Evolutionary conservation across 2,888 invertebrate genomes (phyloP), one percentile per base, ranked within the genome.

Genomic region (Dexiosoma caninum): DNA sequence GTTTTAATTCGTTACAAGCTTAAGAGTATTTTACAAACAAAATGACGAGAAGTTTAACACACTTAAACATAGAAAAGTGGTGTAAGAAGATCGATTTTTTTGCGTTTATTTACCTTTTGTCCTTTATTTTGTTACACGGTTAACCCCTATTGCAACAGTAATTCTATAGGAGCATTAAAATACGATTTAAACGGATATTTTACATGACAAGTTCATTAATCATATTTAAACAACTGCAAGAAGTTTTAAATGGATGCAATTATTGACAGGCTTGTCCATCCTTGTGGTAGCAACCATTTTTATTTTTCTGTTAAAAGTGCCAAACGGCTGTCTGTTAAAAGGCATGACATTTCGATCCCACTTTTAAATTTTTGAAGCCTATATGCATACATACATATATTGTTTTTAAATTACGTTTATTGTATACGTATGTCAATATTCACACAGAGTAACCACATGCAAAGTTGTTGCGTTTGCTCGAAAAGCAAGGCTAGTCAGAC

Each of bases 1-100:
- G 71, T 62, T 69, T 81, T 76, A 76, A 76, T 80, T 67, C 71
- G 67, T 76, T 76, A 14, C 80, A 81, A 77, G 71, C 72, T 76
- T 80, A n/a, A n/a, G n/a, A n/a, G n/a, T n/a, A 60, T 49, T 27
- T 70, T 55, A 35, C 19, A 44, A 70, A 75, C 44, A 74, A 70
- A 69, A 51, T 35, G 49, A 30, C 21, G 21, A 37, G 55, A 21
- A 37, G 46, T 57, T 62, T 55, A 46, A 14, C 10, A 60, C 46
- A 19, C 9, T 8, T 35, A 49, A 37, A 49, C 30, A 12, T 55
- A 35, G 27, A 27, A 27, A 46, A 44, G 10, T 35, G 66, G 37
- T 71, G 40, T 51, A 5, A 37, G 51, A 49, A 30, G 40, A 75
- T 75, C 49, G 27, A 23, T 46, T 16, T 35, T 49, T 49, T 10